Percentiles rank a stretch among this genome's conserved stretches.
Evolutionary conservation across 1,140 invertebrate genomes (phyloP).

Genomic region (Gonatopus flavifemur): DNA sequence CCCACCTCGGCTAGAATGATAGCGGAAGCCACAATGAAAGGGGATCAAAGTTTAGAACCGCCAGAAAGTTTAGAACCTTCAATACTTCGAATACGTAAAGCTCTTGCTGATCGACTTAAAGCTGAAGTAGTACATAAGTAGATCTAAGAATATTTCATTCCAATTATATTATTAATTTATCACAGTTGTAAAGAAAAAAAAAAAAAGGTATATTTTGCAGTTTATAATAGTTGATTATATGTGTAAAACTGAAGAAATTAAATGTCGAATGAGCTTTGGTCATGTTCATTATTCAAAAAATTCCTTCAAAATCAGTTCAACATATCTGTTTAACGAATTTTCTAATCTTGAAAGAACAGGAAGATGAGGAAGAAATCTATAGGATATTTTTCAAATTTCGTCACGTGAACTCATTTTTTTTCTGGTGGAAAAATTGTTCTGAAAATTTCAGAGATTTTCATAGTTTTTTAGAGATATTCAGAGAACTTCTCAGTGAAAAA

Average conservation of each 20-base stretch:
- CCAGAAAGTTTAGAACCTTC: constrained; percentile 56
- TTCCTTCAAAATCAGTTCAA: too few relatives aligned
- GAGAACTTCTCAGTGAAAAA: too few relatives aligned
- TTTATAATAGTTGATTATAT: constrained; percentile 21
- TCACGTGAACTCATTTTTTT: too few relatives aligned
- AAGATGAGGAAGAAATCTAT: too few relatives aligned
- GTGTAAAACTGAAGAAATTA: neutral
- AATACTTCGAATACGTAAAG: constrained; percentile 74
- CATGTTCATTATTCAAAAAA: too few relatives aligned
- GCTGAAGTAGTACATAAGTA: constrained; percentile 71
- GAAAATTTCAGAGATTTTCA: too few relatives aligned
- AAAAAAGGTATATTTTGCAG: constrained; percentile 23
- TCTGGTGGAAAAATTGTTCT: too few relatives aligned
- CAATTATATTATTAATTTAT: neutral
- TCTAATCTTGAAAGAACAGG: too few relatives aligned
- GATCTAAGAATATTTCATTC: constrained; percentile 2
- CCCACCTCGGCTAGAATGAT: constrained; percentile 49
- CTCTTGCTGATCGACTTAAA: constrained; percentile 80
- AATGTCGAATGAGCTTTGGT: too few relatives aligned
- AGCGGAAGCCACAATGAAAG: constrained; percentile 50
- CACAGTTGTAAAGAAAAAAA: constrained; percentile 20
- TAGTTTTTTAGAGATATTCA: too few relatives aligned
- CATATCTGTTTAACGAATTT: too few relatives aligned
- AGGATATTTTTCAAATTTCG: too few relatives aligned
- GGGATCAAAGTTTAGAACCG: constrained; percentile 38